Conservation (phyloP, 2,113 vertebrate genomes). For the Clarias magur region DNA sequence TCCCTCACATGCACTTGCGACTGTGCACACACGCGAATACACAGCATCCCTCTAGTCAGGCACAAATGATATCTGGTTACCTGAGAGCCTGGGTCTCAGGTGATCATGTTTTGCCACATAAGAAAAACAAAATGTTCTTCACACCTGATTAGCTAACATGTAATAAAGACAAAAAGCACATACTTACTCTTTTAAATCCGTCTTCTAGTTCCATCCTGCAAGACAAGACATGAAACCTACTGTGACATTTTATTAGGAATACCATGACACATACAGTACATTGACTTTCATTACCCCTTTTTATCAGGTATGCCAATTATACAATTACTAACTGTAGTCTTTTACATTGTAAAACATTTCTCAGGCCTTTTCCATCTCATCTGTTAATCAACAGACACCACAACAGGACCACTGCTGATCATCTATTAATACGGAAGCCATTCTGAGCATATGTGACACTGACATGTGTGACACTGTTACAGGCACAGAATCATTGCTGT, state of each 20-base stretch:
- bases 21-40: slow-evolving; percentile 9
- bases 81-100: slow-evolving; percentile 31
- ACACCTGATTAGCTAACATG: no score
- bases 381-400: not conserved
- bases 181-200: slow-evolving; percentile 24
- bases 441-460: not conserved
- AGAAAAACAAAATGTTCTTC: slow-evolving; percentile 3
- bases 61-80: slow-evolving; percentile 27
- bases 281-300: not conserved
- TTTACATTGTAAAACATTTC: not conserved
- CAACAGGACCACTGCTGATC: not conserved
- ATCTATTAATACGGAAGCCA: not conserved
- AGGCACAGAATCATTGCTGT: not conserved
- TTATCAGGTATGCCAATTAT: not conserved
- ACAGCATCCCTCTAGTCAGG: slow-evolving; percentile 21
- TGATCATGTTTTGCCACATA: slow-evolving; percentile 33
- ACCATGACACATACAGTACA: not conserved
- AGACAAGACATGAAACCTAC: not conserved
- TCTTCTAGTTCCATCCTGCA: slow-evolving; percentile 72
- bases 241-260: not conserved
- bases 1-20: slow-evolving; percentile 1
- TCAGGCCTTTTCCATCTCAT: not conserved
- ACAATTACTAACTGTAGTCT: not conserved
- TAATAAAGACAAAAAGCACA: not conserved
- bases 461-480: not conserved